A percentile compares a stretch with the other conserved stretches of the same genome.
These are phyloP conservation scores for Genyomyrus donnyi DNA, from an alignment of 2,113 vertebrate genomes.

Conservation along the genomic window DNA sequence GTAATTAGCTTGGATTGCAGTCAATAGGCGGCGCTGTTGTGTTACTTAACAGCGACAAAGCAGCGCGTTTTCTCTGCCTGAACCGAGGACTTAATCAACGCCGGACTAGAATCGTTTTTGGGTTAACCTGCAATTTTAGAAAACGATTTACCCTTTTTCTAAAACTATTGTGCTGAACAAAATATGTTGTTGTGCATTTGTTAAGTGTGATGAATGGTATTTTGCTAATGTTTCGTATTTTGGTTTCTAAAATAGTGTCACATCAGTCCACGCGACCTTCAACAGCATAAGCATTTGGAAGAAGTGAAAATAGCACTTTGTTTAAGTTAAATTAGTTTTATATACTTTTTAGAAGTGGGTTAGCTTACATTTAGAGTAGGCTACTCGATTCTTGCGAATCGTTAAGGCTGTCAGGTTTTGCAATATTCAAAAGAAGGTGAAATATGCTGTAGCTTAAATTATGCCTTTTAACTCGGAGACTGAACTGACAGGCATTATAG, in stretches of 20 bases:
- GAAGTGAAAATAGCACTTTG: not conserved
- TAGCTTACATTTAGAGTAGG: not conserved
- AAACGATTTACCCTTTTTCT: not conserved
- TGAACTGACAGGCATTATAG: not conserved
- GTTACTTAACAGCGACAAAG: not conserved
- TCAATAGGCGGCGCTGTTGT: conserved; percentile 25
- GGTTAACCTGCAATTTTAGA: not conserved
- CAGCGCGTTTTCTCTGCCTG: conserved; percentile 17
- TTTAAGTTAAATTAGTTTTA: not conserved
- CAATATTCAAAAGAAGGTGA: not conserved
- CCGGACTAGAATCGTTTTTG: not conserved
- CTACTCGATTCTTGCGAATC: not conserved
- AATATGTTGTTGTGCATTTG: not conserved
- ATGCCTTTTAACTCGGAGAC: not conserved
- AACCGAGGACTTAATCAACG: not conserved
- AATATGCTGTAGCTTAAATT: not conserved
- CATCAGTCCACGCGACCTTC: not conserved
- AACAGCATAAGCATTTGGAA: not conserved
- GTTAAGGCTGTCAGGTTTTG: not conserved
- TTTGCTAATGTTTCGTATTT: not conserved
- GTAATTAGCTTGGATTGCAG: not conserved
- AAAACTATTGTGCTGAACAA: not conserved
- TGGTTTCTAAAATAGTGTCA: not conserved
- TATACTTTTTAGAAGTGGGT: not conserved
- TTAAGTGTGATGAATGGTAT: not conserved